Evolutionary conservation across 2,113 vertebrate genomes (phyloP).

Genomic region (Coracopsis vasa): DNA sequence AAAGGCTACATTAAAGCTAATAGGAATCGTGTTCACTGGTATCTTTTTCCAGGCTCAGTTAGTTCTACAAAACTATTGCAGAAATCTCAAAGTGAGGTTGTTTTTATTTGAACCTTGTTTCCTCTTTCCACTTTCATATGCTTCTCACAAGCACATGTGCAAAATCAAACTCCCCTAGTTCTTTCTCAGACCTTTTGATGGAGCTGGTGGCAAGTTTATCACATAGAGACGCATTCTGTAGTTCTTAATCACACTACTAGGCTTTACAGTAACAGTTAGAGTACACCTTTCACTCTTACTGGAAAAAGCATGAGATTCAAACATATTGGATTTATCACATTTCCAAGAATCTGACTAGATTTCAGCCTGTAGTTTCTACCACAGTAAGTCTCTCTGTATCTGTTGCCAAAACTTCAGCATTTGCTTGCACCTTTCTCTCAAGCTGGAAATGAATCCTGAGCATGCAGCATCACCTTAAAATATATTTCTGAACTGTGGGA

Average conservation of each 20-base stretch:
- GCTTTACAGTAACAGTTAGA: background rate
- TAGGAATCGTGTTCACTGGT: background rate
- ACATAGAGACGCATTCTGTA: background rate
- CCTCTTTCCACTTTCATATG: background rate
- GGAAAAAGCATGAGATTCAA: background rate
- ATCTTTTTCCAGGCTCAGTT: background rate
- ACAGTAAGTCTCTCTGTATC: background rate
- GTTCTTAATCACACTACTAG: background rate
- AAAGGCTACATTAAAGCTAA: background rate
- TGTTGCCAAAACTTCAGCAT: constrained; percentile 33
- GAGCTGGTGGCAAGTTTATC: background rate
- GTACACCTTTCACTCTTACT: background rate
- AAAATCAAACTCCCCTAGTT: background rate
- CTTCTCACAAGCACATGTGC: background rate
- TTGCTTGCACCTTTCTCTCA: constrained; percentile 46
- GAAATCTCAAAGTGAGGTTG: background rate
- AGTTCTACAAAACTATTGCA: background rate
- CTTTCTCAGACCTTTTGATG: background rate
- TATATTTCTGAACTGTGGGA: constrained; percentile 36
- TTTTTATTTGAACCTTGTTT: background rate
- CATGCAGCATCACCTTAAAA: constrained; percentile 32
- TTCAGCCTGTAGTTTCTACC: background rate
- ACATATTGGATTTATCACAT: background rate
- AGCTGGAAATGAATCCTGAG: background rate
- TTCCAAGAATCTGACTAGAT: constrained; percentile 24